These are phyloP conservation scores for Diloba caeruleocephala DNA, from an alignment of 2,888 invertebrate species.

Conservation along the genomic window DNA sequence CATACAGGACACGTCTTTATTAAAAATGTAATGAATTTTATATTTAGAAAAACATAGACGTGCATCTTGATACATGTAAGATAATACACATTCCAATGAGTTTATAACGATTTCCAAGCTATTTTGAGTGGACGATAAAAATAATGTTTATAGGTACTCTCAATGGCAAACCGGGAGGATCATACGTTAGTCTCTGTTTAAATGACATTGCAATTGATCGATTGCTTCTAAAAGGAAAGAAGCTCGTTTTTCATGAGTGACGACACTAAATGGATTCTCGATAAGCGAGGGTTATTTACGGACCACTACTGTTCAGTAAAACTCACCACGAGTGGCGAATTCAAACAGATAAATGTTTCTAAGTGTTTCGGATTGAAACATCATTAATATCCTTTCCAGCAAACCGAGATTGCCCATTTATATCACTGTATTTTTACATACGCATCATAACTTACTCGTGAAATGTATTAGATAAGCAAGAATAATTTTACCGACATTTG, in stretches of 20 bases:
- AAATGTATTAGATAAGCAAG: slow-evolving; percentile 6
- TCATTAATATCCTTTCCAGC: slow-evolving; percentile 76
- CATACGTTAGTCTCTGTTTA: slow-evolving; percentile 72
- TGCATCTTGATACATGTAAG: too few relatives aligned
- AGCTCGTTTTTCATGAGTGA: slow-evolving; percentile 81
- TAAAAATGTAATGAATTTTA: too few relatives aligned
- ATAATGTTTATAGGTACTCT: slow-evolving; percentile 22
- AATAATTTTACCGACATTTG: slow-evolving; percentile 18
- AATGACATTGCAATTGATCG: slow-evolving; percentile 83
- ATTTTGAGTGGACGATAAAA: slow-evolving; percentile 24
- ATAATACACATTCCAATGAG: too few relatives aligned
- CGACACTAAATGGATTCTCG: slow-evolving; percentile 80
- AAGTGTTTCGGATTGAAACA: slow-evolving; percentile 74
- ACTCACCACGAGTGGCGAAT: slow-evolving; percentile 74
- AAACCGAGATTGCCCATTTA: slow-evolving; percentile 50
- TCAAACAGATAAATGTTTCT: slow-evolving; percentile 74
- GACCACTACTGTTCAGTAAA: slow-evolving; percentile 68
- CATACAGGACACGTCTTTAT: too few relatives aligned
- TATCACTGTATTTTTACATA: slow-evolving; percentile 35
- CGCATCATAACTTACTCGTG: slow-evolving; percentile 33
- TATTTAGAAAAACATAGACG: too few relatives aligned
- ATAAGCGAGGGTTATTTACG: slow-evolving; percentile 80
- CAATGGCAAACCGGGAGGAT: slow-evolving; percentile 66
- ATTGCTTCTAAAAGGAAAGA: slow-evolving; percentile 72
- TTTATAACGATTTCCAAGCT: too few relatives aligned